Evolutionary conservation across 2,797 vertebrate species (phyloP), one percentile per base, ranked within the genome.

Genomic region (Sylvilagus floridanus): DNA sequence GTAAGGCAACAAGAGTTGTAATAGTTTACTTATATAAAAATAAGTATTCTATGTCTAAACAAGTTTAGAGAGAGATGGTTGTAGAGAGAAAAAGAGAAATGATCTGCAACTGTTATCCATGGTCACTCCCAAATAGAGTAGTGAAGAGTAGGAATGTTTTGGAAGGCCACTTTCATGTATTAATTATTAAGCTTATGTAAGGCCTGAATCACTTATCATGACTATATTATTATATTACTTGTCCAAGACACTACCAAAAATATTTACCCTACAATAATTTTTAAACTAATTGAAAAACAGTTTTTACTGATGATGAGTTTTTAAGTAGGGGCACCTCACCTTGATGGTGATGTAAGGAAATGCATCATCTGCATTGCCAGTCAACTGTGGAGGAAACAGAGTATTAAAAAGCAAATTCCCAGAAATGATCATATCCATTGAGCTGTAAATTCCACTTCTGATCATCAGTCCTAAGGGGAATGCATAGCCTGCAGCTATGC

Each of bases 1-100:
- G 60, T 30, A 83, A 60, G 73, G 83, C 71, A 83, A 57, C 14
- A 28, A 17, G 14, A 4, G 26, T 75, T 88, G 0, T 68, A 84
- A 78, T 24, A 92, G 50, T 75, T 16, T 32, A 94, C 79, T 88
- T 88, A 79, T 57, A 42, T 83, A 89, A 92, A 86, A 88, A 71
- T 83, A 79, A 83, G 11, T 8, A 63, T 73, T 84, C 88, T 24
- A 75, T 42, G n/a, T n/a, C 19, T n/a, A 75, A 21, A 32, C 24
- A 54, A 8, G 17, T 68, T 16, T 57, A 82, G 66, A 60, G 7
- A 79, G 13, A 65, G 9, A 28, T 32, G 65, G 26, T n/a, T 30
- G 60, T 6, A 37, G n/a, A 50, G 26, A 57, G 16, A 66, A 9
- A 35, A 6, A 8, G 2, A 57, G 47, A 54, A 30, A 35, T 28